Percentiles rank a stretch among this genome's conserved stretches.
These are phyloP conservation scores for Dryadula phaetusa DNA, from an alignment of 2,888 invertebrate genomes.

Conservation along the genomic window DNA sequence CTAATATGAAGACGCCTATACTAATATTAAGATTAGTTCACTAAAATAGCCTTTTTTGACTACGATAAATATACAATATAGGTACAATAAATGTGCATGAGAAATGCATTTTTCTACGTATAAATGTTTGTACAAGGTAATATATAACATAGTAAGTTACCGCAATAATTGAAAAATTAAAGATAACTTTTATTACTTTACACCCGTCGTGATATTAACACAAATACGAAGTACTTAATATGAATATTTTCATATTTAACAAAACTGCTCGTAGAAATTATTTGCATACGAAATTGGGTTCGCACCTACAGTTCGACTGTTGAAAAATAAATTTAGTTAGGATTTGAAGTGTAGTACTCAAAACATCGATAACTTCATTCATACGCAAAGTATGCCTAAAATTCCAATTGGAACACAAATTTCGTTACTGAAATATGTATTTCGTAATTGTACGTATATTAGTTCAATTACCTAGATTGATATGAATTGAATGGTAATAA, in stretches of 20 bases:
- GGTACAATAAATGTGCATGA: too few species aligned
- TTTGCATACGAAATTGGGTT: conserved; percentile 17
- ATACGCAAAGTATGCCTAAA: conserved; percentile 2
- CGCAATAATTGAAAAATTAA: too few species aligned
- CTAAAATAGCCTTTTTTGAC: too few species aligned
- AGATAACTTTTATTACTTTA: too few species aligned
- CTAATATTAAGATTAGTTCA: too few species aligned
- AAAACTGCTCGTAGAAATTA: conserved; percentile 7
- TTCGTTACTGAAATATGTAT: conserved; percentile 1
- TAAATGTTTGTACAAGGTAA: too few species aligned
- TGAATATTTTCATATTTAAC: neutral
- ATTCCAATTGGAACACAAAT: neutral
- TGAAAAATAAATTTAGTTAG: conserved; percentile 35
- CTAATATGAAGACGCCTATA: too few species aligned
- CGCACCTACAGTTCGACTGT: conserved; percentile 22
- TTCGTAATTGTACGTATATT: conserved; percentile 8
- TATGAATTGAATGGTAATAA: conserved; percentile 6
- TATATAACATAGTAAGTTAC: too few species aligned
- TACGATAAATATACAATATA: too few species aligned
- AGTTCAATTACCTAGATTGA: conserved; percentile 10
- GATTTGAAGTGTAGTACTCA: conserved; percentile 31
- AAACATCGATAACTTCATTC: conserved; percentile 39
- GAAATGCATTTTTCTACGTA: too few species aligned
- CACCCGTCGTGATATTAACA: too few species aligned
- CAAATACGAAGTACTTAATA: neutral